Conservation (phyloP, 2,113 vertebrate species). For the Sphyrna mokarran region DNA sequence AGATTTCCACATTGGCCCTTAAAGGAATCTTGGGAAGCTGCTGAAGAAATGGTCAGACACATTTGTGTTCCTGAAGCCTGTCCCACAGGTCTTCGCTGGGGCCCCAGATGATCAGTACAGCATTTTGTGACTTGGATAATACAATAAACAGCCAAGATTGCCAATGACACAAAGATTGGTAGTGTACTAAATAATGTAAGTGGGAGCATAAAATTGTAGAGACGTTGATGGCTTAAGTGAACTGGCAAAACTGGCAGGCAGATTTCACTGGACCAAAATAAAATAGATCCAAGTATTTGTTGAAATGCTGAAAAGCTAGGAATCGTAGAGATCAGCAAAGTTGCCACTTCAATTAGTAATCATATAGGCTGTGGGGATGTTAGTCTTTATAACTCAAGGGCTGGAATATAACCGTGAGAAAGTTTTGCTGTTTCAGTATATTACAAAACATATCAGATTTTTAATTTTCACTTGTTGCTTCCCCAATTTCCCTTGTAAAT, state of each 20-base stretch:
- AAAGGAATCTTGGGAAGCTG: not conserved
- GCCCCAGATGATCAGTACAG: no score
- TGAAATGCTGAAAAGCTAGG: not conserved
- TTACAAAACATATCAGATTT: not conserved
- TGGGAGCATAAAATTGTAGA: no score
- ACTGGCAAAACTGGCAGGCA: not conserved
- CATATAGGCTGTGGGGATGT: not conserved
- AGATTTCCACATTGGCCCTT: not conserved
- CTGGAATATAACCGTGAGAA: not conserved
- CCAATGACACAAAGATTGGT: not conserved
- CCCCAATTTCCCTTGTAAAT: not conserved
- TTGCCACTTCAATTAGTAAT: not conserved
- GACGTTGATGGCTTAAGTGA: not conserved
- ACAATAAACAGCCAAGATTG: not conserved
- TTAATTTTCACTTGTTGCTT: not conserved
- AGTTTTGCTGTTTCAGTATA: not conserved
- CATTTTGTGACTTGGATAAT: no score
- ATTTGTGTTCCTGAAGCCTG: not conserved
- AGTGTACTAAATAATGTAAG: not conserved
- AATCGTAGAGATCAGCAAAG: not conserved
- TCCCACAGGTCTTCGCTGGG: no score
- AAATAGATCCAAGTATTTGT: not conserved
- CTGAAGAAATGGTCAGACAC: not conserved
- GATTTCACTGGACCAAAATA: not conserved
- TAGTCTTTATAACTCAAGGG: not conserved